Base-by-base conservation (phyloP, 2,888 invertebrate species). In the Kuschelorhynchus macadamiae region DNA sequence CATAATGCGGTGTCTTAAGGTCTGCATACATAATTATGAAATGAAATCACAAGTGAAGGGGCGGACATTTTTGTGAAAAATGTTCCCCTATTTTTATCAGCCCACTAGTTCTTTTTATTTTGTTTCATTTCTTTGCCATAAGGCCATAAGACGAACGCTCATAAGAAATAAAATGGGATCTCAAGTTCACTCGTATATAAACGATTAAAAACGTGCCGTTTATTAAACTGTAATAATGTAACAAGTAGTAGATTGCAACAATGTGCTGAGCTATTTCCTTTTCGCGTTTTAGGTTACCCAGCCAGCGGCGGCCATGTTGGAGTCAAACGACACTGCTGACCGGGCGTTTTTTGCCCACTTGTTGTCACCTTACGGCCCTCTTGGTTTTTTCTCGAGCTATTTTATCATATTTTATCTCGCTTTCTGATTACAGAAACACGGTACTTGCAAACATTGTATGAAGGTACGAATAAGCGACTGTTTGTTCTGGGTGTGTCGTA, bases 201-300 rank as follows among this genome's bases (percentile, higher is more conserved):
- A 72, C 71, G 68, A 70, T 66, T 67, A 71, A 71, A 71, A 72
- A 76, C 76, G 76, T 76, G 76, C 73, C 73, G 68, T 76, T 76
- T 76, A 73, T 73, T 74, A 75, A 71, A 72, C 67, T 70, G 67
- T 70, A 70, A 71, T 70, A 71, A 56, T 69, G 65, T 62, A 70
- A 67, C 50, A 61, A 49, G 59, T 71, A 67, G 70, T 71, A 66
- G 76, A 76, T 75, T 74, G 76, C 75, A 74, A 75, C 74, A 80
- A 79, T 76, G 75, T 79, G 81, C 81, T 81, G 80, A 81, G 76
- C 79, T 79, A 80, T 81, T 81, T 81, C 81, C 81, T 79, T 76
- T 57, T 46, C 44, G 60, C 57, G 67, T 62, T 61, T 67, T 60
- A 53, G 55, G 66, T 67, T 67, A 67, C 66, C 55, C 16, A 57